These are phyloP conservation scores for Nanorana parkeri DNA, from an alignment of 2,113 vertebrate species.

Conservation along the genomic window DNA sequence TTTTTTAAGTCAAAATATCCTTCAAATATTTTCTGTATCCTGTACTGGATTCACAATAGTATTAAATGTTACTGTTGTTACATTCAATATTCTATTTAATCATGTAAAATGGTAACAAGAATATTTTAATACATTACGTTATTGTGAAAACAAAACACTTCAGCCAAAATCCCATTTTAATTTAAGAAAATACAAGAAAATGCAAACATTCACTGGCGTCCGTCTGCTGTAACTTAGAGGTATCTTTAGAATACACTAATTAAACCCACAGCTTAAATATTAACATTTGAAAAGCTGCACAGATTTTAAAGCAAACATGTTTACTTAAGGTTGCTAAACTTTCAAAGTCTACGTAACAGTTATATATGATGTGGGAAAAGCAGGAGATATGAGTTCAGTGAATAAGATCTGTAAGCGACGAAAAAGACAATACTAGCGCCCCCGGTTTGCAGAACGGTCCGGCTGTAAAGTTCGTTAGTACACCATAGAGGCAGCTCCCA, in stretches of 20 bases:
- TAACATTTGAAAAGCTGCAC: background rate
- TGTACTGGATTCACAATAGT: no score
- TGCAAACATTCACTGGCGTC: background rate
- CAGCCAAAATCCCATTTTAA: background rate
- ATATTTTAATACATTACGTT: no score
- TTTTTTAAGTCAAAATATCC: no score
- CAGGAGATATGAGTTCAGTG: background rate
- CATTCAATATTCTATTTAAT: no score
- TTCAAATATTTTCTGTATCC: no score
- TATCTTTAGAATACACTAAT: background rate
- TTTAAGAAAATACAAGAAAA: background rate
- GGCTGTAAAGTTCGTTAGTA: no score
- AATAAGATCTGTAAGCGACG: background rate
- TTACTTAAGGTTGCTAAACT: background rate
- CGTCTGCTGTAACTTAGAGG: background rate
- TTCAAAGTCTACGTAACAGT: background rate
- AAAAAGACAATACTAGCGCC: no score
- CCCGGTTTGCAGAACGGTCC: no score
- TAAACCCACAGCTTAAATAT: background rate
- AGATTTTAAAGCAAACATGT: background rate
- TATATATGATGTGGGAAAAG: background rate
- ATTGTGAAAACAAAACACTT: no score
- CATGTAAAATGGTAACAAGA: no score
- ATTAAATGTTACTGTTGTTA: no score
- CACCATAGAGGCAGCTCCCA: no score